Base-by-base conservation (phyloP, 1,140 invertebrate genomes). In the Manduca sexta region DNA sequence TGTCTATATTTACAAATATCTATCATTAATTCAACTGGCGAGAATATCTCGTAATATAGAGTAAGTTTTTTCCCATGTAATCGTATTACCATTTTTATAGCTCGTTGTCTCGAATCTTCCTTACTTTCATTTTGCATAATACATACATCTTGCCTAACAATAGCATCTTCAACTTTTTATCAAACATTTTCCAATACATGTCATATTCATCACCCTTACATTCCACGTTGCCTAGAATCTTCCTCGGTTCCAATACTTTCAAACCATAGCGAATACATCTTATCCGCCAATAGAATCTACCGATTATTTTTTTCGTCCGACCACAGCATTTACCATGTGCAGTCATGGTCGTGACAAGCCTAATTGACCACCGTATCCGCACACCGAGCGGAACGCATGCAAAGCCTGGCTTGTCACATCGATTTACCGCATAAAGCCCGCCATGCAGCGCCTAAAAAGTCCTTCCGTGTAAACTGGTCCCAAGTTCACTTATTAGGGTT, bases 381-480 rank as follows among this genome's bases (percentile, higher is more conserved):
- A 48, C 45, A 43, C 35, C 43, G 43, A 43, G 52, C 56, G 53
- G 56, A 53, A 60, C 60, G 58, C 52, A 61, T 52, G 56, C 60
- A 61, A 60, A 59, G 55, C 40, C 40, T 12, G 42, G 51, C 51
- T 63, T 67, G 66, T 69, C 60, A 69, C 52, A 55, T 59, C 56
- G 54, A 52, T 58, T 61, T 56, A 52, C 56, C 42, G 49, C 52
- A 49, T 60, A 59, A 56, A 63, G 56, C 60, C 48, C 45, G 57
- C 56, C 57, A 43, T 52, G 55, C 47, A 41, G 47, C 53, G 60
- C 70, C 67, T 70, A 69, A 73, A 73, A 73, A 56, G 63, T 75
- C 65, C 64, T 75, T 73, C 64, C 69, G 60, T 50, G 57, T 71
- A 69, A 73, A 72, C 72, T 61, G 59, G 69, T 71, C 60, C 56